Conservation (phyloP, 2,888 invertebrate genomes). For the Pogonocherus hispidulus region DNA sequence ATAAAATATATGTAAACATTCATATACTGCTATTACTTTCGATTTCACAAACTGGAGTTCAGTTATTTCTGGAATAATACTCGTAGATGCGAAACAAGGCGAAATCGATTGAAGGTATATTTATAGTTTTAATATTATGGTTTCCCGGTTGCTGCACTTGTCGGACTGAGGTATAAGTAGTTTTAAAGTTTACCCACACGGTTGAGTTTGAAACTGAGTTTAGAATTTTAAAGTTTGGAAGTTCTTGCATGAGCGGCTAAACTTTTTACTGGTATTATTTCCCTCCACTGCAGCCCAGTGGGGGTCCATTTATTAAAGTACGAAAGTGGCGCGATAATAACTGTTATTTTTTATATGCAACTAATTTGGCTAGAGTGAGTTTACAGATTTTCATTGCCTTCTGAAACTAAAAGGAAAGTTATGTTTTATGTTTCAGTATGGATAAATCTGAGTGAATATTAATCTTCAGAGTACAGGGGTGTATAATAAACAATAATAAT, state of each 20-base stretch:
- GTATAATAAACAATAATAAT: no score
- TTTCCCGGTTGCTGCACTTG: slow-evolving; percentile 2
- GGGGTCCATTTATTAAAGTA: background rate
- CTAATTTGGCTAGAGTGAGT: no score
- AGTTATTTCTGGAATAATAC: slow-evolving; percentile 15
- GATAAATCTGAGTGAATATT: no score
- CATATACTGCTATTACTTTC: no score
- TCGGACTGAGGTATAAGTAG: slow-evolving; percentile 20
- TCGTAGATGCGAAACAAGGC: slow-evolving; percentile 10
- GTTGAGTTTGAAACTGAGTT: slow-evolving; percentile 22
- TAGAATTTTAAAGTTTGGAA: slow-evolving; percentile 18
- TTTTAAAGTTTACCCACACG: slow-evolving; percentile 31
- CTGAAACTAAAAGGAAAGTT: no score
- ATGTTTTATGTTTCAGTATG: no score
- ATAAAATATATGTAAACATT: no score
- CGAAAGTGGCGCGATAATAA: no score
- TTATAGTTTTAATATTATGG: slow-evolving; percentile 22
- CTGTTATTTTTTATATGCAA: no score
- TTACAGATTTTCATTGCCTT: no score
- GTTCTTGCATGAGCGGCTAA: background rate
- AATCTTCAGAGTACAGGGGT: no score
- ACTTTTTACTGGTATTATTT: slow-evolving; percentile 7
- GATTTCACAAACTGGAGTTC: no score
- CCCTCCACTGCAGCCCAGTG: background rate
- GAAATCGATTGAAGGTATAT: slow-evolving; percentile 13